These are phyloP conservation scores for Sphenopsis melanotis DNA, from an alignment of 2,797 vertebrate genomes.

Conservation along the genomic window DNA sequence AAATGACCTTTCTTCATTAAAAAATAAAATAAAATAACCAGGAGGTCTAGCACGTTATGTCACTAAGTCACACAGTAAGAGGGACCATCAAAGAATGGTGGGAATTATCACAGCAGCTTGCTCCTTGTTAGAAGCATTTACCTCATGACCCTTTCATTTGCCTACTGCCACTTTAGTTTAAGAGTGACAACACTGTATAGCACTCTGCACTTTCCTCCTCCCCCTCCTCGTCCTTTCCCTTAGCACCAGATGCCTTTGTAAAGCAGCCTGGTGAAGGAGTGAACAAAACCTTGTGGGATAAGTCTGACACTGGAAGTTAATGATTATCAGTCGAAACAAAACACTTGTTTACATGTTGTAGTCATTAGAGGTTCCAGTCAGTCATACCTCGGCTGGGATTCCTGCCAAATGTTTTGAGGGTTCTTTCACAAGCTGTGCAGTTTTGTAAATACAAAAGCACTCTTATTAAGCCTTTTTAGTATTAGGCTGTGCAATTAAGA, in stretches of 20 bases:
- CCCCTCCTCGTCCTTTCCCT: neutral
- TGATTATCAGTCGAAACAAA: slow-evolving; percentile 82
- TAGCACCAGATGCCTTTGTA: slow-evolving; percentile 73
- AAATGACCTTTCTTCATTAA: slow-evolving; percentile 70
- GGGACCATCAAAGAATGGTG: slow-evolving; percentile 67
- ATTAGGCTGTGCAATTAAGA: slow-evolving; percentile 77
- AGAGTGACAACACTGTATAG: slow-evolving; percentile 63
- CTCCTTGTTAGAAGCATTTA: slow-evolving; percentile 67
- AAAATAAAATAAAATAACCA: slow-evolving; percentile 56
- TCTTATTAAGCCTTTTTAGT: slow-evolving; percentile 80
- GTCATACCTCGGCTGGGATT: slow-evolving; percentile 82
- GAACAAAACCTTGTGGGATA: slow-evolving; percentile 77
- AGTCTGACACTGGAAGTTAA: slow-evolving; percentile 79
- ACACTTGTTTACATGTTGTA: slow-evolving; percentile 83
- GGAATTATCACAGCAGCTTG: slow-evolving; percentile 69
- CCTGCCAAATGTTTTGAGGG: slow-evolving; percentile 83
- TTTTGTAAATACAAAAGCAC: slow-evolving; percentile 82
- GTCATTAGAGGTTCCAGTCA: slow-evolving; percentile 81
- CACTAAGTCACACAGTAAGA: slow-evolving; percentile 70
- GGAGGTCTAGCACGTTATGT: slow-evolving; percentile 67
- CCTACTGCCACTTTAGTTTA: slow-evolving; percentile 67
- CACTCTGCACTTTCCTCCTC: neutral
- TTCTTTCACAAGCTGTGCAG: slow-evolving; percentile 82
- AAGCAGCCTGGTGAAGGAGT: slow-evolving; percentile 70
- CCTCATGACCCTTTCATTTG: slow-evolving; percentile 64